Base-by-base conservation (phyloP, 2,113 vertebrate genomes). In the Motacilla tschutschensis region DNA sequence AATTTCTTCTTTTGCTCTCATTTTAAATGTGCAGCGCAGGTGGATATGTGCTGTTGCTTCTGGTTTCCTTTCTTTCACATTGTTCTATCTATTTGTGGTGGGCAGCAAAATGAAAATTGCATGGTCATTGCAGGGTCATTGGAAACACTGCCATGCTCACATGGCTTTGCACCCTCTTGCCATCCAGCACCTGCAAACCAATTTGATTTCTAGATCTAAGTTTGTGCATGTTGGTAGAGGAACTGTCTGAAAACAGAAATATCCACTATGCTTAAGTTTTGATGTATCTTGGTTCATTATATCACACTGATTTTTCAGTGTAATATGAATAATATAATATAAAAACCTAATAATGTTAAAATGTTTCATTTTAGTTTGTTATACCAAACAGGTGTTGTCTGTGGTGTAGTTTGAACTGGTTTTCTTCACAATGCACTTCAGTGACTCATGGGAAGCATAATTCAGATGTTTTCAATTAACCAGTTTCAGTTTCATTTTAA, bases 391-490 rank as follows among this genome's bases (percentile, higher is more conserved):
- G 22, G 10, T 53, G 24, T 82, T 76, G 89, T 76, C 40, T 41
- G 0, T 76, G 50, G 29, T 5, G 2, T 46, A 38, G 38, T 64
- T 92, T 89, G 48, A 83, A 40, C 55, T 69, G 21, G 8, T 91
- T 82, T 88, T 29, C 57, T 51, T 54, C 59, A 25, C 24, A 67
- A 47, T 47, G 28, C 16, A 36, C 25, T 48, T 12, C 44, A 85
- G 31, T n/a, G 48, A 47, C 83, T 88, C 13, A 8, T 55, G 65
- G 53, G 57, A 88, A 65, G 4, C 36, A 14, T 41, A 65, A 63
- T 59, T 84, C 35, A 70, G 70, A 55, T 76, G 28, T 77, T 91
- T 80, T 62, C 50, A 91, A 71, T 74, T 3, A 54, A 70, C 46
- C 38, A 4, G 12, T 75, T 91, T 82, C 41, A 59, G 29, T 76